Evolutionary conservation across 2,113 vertebrate genomes (phyloP).

Genomic region (Stigmatopora argus): DNA sequence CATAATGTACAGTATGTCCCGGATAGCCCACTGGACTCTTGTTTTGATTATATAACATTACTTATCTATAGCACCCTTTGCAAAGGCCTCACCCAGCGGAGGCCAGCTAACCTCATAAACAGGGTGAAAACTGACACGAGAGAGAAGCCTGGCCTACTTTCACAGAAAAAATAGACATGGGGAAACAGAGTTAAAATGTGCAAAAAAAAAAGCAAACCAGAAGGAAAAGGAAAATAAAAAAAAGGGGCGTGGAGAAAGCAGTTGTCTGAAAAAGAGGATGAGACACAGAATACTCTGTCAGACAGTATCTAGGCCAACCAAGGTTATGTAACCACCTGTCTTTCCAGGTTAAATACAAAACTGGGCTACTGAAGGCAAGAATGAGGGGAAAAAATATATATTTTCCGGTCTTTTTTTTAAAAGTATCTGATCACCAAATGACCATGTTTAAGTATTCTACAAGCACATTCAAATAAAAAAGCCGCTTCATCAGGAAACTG

Average conservation of each 20-base stretch:
- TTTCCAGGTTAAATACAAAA: constrained; percentile 58
- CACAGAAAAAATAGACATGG: constrained; percentile 31
- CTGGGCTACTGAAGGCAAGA: constrained; percentile 43
- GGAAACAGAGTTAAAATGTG: constrained; percentile 3
- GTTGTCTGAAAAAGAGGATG: constrained; percentile 21
- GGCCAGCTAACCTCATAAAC: constrained; percentile 25
- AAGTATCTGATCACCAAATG: constrained; percentile 2
- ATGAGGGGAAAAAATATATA: constrained; percentile 1
- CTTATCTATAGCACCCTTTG: constrained; percentile 53
- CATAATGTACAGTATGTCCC: constrained; percentile 40
- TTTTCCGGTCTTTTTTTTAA: constrained; percentile 7
- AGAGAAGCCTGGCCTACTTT: constrained; percentile 57
- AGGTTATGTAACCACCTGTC: constrained; percentile 61
- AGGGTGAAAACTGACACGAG: constrained; percentile 45
- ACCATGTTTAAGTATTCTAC: not conserved
- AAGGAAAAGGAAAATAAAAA: constrained; percentile 19
- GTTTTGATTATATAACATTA: constrained; percentile 60
- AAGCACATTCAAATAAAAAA: not conserved
- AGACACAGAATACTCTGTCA: constrained; percentile 41
- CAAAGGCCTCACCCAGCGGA: constrained; percentile 34
- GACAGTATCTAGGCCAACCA: constrained; percentile 57
- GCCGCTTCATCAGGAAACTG: constrained; percentile 11
- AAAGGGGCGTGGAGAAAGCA: constrained; percentile 10
- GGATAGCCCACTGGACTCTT: constrained; percentile 40
- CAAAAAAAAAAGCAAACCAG: constrained; percentile 15